Conservation (phyloP, 2,888 invertebrate species). For the Spisula subtruncata region DNA sequence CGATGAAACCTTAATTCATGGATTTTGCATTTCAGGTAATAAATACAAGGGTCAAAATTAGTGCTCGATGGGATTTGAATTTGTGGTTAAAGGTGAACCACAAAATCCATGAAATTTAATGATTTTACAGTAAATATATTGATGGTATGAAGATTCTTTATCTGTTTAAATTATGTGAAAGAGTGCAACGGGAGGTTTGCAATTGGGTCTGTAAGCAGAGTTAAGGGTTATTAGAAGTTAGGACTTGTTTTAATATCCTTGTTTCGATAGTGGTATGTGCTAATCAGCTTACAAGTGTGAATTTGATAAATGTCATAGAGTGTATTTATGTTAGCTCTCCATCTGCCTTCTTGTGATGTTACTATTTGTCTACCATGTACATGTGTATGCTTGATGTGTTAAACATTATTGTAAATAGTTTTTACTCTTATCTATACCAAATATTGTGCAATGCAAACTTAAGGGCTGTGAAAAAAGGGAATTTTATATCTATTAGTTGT, state of each 20-base stretch:
- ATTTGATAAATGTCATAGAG: neutral
- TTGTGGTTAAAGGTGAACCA: too few relatives aligned
- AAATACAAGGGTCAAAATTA: too few relatives aligned
- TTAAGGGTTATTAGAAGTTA: too few relatives aligned
- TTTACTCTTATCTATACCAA: neutral
- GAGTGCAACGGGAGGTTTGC: too few relatives aligned
- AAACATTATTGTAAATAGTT: conserved; percentile 21
- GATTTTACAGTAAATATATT: too few relatives aligned
- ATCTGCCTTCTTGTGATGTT: conserved; percentile 2
- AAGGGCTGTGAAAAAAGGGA: neutral
- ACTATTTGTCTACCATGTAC: neutral
- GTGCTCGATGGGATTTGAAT: too few relatives aligned
- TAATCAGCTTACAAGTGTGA: neutral
- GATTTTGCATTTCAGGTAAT: too few relatives aligned
- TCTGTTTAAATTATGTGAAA: too few relatives aligned
- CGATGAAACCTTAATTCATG: too few relatives aligned
- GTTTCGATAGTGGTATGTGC: neutral
- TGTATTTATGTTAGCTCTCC: neutral
- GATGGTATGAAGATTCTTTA: neutral
- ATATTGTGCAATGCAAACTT: conserved; percentile 24
- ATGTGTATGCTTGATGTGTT: conserved; percentile 12
- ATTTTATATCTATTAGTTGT: conserved; percentile 1
- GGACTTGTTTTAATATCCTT: too few relatives aligned
- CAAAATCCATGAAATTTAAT: too few relatives aligned
- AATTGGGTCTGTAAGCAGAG: too few relatives aligned